These are phyloP conservation scores for Thereva unica DNA, from an alignment of 2,888 invertebrate species.

Conservation along the genomic window DNA sequence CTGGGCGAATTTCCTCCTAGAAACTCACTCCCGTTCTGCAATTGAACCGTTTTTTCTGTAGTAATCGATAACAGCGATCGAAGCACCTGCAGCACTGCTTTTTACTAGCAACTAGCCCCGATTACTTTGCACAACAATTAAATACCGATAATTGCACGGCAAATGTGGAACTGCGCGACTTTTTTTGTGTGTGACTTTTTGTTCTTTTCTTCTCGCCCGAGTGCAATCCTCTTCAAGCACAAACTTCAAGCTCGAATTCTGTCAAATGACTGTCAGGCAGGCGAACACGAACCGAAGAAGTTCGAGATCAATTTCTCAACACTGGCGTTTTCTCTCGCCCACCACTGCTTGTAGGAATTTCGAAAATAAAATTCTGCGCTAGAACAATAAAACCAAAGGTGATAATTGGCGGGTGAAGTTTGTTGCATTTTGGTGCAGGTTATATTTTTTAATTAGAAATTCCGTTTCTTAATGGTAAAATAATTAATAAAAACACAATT, in stretches of 20 bases:
- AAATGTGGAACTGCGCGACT: conserved; percentile 6
- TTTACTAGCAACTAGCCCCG: neutral
- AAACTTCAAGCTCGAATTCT: conserved; percentile 26
- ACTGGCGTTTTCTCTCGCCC: neutral
- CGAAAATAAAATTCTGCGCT: no score
- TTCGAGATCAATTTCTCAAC: conserved; percentile 5
- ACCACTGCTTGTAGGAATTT: no score
- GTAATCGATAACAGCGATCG: neutral
- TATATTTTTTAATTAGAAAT: no score
- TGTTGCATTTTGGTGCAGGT: no score
- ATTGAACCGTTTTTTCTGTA: neutral
- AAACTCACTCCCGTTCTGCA: no score
- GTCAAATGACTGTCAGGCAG: conserved; percentile 30
- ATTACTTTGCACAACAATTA: neutral
- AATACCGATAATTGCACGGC: conserved; percentile 6
- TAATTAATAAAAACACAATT: no score
- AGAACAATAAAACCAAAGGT: no score
- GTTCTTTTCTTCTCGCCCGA: conserved; percentile 8
- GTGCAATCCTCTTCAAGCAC: conserved; percentile 15
- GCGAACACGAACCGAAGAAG: neutral
- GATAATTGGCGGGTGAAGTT: no score
- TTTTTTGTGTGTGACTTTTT: conserved; percentile 11
- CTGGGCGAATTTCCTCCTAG: conserved; percentile 11
- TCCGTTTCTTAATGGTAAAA: no score
- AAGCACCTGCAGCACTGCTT: conserved; percentile 18